Evolutionary conservation across 1,140 invertebrate genomes (phyloP).

Genomic region (Piezodorus guildinii): DNA sequence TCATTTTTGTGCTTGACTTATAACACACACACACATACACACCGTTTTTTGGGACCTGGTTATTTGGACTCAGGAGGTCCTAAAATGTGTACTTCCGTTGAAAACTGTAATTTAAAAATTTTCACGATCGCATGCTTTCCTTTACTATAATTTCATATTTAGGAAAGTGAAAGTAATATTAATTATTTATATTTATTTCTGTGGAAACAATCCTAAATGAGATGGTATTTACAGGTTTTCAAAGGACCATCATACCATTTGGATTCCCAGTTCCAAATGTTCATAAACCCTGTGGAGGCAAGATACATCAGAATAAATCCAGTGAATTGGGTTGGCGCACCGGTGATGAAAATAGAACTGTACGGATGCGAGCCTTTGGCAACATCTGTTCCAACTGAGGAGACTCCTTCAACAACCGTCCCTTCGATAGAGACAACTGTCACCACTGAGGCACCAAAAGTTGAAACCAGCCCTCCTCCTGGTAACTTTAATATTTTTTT

Average conservation of each 20-base stretch:
- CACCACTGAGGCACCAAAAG: constrained; percentile 5
- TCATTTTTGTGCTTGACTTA: no score
- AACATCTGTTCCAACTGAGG: constrained; percentile 2
- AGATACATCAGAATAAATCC: constrained; percentile 57
- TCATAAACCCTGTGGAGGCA: constrained; percentile 53
- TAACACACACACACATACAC: no score
- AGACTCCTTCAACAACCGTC: not conserved
- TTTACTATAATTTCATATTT: no score
- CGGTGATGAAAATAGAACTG: constrained; percentile 58
- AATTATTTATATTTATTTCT: no score
- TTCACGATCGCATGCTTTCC: no score
- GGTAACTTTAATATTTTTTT: constrained; percentile 15
- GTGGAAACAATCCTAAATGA: no score
- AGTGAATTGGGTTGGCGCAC: constrained; percentile 58
- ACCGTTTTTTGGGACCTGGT: no score
- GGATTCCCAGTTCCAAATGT: constrained; percentile 47
- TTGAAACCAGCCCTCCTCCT: constrained; percentile 5
- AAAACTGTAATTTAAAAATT: no score
- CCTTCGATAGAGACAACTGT: not conserved
- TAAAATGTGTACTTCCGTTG: no score
- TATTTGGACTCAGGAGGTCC: no score
- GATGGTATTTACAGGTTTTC: constrained; percentile 43
- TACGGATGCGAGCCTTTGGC: constrained; percentile 47
- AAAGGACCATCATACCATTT: constrained; percentile 52
- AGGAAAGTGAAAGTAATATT: no score